Evolutionary conservation across 2,888 invertebrate genomes (phyloP), one percentile per base, ranked within the genome.

Genomic region (Heteromyza rotundicornis): DNA sequence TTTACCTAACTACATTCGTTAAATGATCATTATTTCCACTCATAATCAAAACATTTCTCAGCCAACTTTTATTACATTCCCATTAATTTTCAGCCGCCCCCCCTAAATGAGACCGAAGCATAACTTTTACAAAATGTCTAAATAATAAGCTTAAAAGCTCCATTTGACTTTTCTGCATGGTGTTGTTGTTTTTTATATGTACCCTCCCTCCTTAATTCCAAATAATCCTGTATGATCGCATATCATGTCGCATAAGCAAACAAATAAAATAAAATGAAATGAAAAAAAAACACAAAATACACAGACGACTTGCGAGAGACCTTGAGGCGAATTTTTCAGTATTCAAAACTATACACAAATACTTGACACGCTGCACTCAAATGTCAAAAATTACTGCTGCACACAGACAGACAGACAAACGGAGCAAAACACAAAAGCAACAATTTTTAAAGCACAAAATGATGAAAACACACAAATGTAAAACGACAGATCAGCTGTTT

Each of bases 401-500:
- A 32, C 32, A 57, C 16, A 57, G n/a, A 3, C 47, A 8, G 16
- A 19, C 44, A 24, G 20, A 50, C 16, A 57, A 50, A 19, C 1
- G 35, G 19, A 32, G 35, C 10, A 27, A 49, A 47, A 49, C 2
- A 17, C 49, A 49, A 49, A 49, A 49, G 10, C 2, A 57, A 27
- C 40, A 40, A 7, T 10, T 17, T 27, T 32, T n/a, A 27, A 53
- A 32, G 20, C 3, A 32, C 2, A 36, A 57, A 57, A 27, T 57
- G 57, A 51, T 24, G 57, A 57, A n/a, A 54, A 49, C 44, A 50
- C 60, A 61, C 55, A 64, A 64, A 62, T 60, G 56, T 66, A 57
- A 56, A 66, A 70, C 71, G 71, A 68, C 64, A 66, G 71, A 72
- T 72, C 75, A 75, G 73, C 67, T 68, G 64, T 62, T 65, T 68